Base-by-base conservation (phyloP, 2,888 invertebrate genomes). In the Drosophila greeni region DNA sequence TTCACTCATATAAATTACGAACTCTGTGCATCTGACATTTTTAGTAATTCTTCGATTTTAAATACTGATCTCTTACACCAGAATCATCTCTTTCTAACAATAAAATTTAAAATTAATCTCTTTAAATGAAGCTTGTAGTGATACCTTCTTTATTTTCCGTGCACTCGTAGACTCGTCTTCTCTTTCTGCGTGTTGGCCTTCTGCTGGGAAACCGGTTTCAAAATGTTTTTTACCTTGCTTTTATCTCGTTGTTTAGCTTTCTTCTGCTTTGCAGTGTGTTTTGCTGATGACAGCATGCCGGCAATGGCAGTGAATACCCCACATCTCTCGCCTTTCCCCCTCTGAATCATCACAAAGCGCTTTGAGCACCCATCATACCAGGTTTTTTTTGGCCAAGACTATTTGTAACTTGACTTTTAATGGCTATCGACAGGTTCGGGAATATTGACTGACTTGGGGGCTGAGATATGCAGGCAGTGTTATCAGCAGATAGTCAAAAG, bases 261-360 rank as follows among this genome's bases (percentile, higher is more conserved):
- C 78, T 82, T 79, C 67, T 74, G 81, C 40, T 68, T 78, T 70
- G 77, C 72, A 60, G 73, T 66, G 62, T 57, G 66, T 61, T 80
- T 77, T 81, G 78, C 81, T 73, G 77, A 82, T 78, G 78, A 80
- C 82, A 82, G 80, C 74, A 70, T 52, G 70, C 77, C 83, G 77
- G 74, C 66, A 60, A 59, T 49, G 52, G 39, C 57, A n/a, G 48
- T 31, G 36, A n/a, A 26, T 20, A 18, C 18, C 52, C 57, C 11
- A 29, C 59, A 29, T n/a, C 31, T 20, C 23, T 16, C 60, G 18
- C 12, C 12, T n/a, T 12, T 34, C 8, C 42, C 43, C 53, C 56
- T 55, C 76, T 81, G 76, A 77, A 69, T 82, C 82, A 77, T 69
- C 59, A 33, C 59, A 26, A 60, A 60, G 11, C 37, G n/a, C 62